phyloP scores from a whole-genome alignment of 1,140 invertebrate species.

The Drosophila busckii region DNA sequence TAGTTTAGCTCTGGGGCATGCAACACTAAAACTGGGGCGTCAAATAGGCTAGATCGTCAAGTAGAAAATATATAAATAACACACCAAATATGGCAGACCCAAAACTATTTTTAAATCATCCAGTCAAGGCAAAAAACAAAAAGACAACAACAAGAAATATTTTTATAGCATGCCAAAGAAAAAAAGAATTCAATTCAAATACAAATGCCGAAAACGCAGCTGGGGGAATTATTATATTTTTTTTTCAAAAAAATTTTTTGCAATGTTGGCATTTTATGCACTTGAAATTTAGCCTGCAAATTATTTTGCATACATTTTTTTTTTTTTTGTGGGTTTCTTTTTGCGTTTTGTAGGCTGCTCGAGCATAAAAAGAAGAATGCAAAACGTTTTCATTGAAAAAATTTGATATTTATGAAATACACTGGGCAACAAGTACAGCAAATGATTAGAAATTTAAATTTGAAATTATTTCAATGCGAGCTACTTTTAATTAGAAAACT shows the following conservation, averaged over 20 bases:
- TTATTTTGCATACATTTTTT: background rate
- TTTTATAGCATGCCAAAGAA: conserved; percentile 1
- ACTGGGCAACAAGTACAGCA: no score
- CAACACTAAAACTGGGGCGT: conserved; percentile 16
- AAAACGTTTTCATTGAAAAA: no score
- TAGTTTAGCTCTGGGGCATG: background rate
- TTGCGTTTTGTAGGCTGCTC: conserved; percentile 19
- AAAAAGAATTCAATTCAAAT: conserved; percentile 6
- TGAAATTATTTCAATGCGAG: no score
- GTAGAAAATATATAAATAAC: conserved; percentile 34
- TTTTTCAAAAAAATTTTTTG: conserved; percentile 8
- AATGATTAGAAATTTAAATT: no score
- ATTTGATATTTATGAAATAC: no score
- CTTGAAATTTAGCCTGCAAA: conserved; percentile 1
- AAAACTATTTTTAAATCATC: conserved; percentile 21
- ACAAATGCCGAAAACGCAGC: conserved; percentile 8
- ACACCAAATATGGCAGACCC: conserved; percentile 22
- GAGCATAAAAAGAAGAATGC: no score
- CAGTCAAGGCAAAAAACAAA: background rate
- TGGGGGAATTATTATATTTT: background rate
- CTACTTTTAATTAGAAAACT: no score
- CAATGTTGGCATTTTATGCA: conserved; percentile 12
- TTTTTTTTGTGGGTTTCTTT: background rate
- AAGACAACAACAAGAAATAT: conserved; percentile 29
- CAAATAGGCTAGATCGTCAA: background rate